These are phyloP conservation scores for Pararge aegeria DNA, from an alignment of 1,140 invertebrate species.

Conservation along the genomic window DNA sequence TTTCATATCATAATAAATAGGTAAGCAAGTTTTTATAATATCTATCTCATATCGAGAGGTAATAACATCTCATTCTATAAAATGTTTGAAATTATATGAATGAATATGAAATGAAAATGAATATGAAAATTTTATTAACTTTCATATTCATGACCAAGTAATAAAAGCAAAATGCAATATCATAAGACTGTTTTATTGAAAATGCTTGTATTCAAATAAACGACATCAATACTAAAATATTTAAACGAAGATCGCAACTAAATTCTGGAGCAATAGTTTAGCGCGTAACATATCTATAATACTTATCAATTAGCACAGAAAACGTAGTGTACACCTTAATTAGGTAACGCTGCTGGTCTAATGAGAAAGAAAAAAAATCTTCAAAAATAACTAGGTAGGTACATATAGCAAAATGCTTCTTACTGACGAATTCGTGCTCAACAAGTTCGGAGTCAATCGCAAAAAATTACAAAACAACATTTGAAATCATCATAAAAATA, in stretches of 20 bases:
- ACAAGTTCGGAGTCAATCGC: neutral
- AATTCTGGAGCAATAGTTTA: neutral
- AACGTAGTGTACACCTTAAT: neutral
- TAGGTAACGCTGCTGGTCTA: slow-evolving; percentile 7
- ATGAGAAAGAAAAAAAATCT: slow-evolving; percentile 2
- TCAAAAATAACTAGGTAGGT: slow-evolving; percentile 13
- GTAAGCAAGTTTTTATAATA: too few relatives aligned
- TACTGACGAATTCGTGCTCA: slow-evolving; percentile 33
- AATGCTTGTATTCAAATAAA: neutral
- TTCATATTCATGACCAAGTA: too few relatives aligned
- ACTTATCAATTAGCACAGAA: neutral
- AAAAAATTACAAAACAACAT: slow-evolving; percentile 4
- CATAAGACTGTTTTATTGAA: neutral
- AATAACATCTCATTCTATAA: too few relatives aligned
- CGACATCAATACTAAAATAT: neutral
- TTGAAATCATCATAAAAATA: neutral
- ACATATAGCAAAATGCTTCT: slow-evolving; percentile 28
- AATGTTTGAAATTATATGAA: too few relatives aligned
- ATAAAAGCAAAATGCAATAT: too few relatives aligned
- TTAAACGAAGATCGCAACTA: neutral
- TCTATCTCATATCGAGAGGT: too few relatives aligned
- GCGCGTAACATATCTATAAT: neutral
- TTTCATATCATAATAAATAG: too few relatives aligned
- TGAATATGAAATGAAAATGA: too few relatives aligned
- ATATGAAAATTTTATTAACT: too few relatives aligned